Percentiles rank a stretch among this genome's conserved stretches.
These are phyloP conservation scores for Tribolium castaneum DNA, from an alignment of 1,140 invertebrate species.

Conservation along the genomic window DNA sequence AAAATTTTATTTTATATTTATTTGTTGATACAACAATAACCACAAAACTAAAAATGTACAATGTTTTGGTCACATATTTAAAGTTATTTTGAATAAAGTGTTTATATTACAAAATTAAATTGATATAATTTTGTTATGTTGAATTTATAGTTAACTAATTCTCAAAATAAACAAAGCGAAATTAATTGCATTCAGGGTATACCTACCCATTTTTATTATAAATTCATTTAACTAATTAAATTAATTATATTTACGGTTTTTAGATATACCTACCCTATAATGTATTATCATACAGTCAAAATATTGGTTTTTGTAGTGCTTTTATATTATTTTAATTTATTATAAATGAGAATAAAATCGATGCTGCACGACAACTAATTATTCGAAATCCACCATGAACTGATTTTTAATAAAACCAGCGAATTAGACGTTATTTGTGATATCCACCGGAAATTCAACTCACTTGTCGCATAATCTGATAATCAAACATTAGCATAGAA, in stretches of 20 bases:
- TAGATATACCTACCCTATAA: too few relatives aligned
- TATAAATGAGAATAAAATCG: too few relatives aligned
- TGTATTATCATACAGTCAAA: too few relatives aligned
- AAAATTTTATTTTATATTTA: not conserved
- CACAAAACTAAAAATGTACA: not conserved
- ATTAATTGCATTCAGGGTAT: not conserved
- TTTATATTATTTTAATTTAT: too few relatives aligned
- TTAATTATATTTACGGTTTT: too few relatives aligned
- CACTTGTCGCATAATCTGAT: constrained; percentile 49
- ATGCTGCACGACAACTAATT: too few relatives aligned
- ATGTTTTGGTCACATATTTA: not conserved
- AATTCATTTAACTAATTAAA: too few relatives aligned
- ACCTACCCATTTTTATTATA: too few relatives aligned
- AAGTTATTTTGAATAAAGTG: not conserved
- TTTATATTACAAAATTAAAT: not conserved
- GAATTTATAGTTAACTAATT: not conserved
- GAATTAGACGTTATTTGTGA: constrained; percentile 6
- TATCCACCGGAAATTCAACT: constrained; percentile 39
- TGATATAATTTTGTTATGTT: not conserved
- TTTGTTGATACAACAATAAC: not conserved
- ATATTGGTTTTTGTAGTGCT: too few relatives aligned
- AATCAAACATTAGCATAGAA: constrained; percentile 51
- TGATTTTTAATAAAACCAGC: constrained; percentile 10
- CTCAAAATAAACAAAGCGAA: not conserved
- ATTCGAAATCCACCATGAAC: not conserved